These are phyloP conservation scores for Rhingia rostrata DNA, from an alignment of 2,888 invertebrate genomes.

Conservation along the genomic window DNA sequence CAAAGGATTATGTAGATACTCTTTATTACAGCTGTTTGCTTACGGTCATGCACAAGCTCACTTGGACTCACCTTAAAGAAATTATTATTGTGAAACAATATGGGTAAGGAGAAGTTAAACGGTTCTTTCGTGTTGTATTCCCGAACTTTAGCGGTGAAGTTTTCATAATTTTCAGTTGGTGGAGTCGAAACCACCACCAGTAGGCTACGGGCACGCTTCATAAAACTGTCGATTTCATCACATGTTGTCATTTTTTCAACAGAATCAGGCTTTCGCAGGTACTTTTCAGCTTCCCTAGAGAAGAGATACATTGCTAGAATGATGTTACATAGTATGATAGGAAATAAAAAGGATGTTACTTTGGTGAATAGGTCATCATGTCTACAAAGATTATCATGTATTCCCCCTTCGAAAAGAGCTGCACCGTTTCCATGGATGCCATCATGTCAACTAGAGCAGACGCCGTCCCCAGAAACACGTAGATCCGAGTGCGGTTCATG, in stretches of 20 bases:
- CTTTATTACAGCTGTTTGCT: conserved; percentile 56
- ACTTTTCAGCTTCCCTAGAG: conserved; percentile 88
- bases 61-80: conserved; percentile 83
- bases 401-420: conserved; percentile 94
- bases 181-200: conserved; percentile 95
- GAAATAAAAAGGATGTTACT: conserved; percentile 82
- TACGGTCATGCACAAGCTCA: conserved; percentile 35
- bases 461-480: conserved; percentile 95
- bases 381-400: conserved; percentile 98
- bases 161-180: conserved; percentile 88
- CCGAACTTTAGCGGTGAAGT: conserved; percentile 91
- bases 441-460: conserved; percentile 94
- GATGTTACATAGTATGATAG: conserved; percentile 58
- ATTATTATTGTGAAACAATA: conserved; percentile 83
- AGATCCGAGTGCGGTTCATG: conserved; percentile 94
- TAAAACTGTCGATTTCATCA: conserved; percentile 84
- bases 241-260: conserved; percentile 85
- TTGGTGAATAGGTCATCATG: conserved; percentile 92
- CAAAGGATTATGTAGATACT: conserved; percentile 11
- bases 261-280: conserved; percentile 88
- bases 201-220: conserved; percentile 90
- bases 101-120: conserved; percentile 89
- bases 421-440: conserved; percentile 94
- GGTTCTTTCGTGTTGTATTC: conserved; percentile 91
- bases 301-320: conserved; percentile 45